phyloP scores from a whole-genome alignment of 2,797 vertebrate species.

The Netta rufina region DNA sequence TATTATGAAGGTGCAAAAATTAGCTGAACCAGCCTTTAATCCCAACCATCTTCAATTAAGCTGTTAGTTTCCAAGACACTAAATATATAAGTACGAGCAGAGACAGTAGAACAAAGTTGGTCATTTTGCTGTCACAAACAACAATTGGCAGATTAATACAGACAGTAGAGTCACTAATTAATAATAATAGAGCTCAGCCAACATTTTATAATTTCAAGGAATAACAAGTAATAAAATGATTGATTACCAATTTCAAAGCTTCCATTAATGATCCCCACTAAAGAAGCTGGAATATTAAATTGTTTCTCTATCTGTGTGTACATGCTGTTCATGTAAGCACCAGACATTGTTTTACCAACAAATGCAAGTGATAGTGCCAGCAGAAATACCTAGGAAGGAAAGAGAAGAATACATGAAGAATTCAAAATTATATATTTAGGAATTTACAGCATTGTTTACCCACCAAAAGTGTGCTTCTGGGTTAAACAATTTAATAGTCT shows the following conservation, averaged over 20 bases:
- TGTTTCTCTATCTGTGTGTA: conserved; percentile 93
- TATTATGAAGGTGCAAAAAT: background rate
- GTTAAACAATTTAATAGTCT: background rate
- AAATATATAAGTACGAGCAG: background rate
- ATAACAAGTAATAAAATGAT: background rate
- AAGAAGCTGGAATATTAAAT: conserved; percentile 88
- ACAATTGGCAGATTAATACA: background rate
- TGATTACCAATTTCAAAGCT: conserved; percentile 93
- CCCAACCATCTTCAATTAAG: background rate
- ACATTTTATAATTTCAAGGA: background rate
- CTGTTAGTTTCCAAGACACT: background rate
- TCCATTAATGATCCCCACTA: conserved; percentile 88
- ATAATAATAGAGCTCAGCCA: background rate
- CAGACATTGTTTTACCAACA: conserved; percentile 88
- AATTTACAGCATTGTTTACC: background rate
- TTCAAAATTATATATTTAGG: background rate
- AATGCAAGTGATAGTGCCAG: conserved; percentile 86
- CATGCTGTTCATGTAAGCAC: conserved; percentile 91
- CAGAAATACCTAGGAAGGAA: conserved; percentile 85
- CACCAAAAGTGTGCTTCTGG: background rate
- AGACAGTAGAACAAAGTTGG: background rate
- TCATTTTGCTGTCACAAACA: background rate
- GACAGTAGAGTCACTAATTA: background rate
- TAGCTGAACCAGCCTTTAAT: background rate
- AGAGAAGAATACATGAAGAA: background rate